These are phyloP conservation scores for Scytalopus superciliaris DNA, from an alignment of 2,113 vertebrate genomes.

Conservation along the genomic window DNA sequence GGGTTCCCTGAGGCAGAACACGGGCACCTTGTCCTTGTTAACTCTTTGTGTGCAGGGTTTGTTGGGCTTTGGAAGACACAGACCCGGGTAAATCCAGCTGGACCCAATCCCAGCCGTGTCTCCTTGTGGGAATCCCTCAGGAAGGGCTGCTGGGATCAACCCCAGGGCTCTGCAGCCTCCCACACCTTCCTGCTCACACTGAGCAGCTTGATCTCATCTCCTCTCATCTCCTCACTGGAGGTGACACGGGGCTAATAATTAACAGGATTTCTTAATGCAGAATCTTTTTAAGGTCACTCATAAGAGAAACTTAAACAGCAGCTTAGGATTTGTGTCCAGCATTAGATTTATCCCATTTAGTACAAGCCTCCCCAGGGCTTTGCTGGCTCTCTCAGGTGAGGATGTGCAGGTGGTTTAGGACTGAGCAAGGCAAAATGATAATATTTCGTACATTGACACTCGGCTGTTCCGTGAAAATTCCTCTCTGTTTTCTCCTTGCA, in stretches of 20 bases:
- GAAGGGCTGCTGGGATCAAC: not conserved
- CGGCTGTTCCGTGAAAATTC: accelerated
- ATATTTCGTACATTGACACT: not conserved
- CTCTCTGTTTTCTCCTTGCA: not conserved
- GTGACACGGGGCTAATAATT: not conserved
- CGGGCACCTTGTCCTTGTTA: too few relatives aligned
- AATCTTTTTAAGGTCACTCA: not conserved
- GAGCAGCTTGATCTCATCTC: not conserved
- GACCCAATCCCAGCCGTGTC: not conserved
- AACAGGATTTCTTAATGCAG: not conserved
- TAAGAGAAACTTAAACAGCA: not conserved
- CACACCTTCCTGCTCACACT: not conserved
- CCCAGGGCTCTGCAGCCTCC: not conserved
- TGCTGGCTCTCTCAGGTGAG: not conserved
- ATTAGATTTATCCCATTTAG: accelerated
- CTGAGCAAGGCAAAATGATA: not conserved
- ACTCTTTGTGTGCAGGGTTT: not conserved
- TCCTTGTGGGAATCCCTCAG: not conserved
- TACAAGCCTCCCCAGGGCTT: not conserved
- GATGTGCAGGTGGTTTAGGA: not conserved
- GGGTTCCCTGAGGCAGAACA: too few relatives aligned
- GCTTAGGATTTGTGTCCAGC: not conserved
- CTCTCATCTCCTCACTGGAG: not conserved
- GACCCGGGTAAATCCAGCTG: not conserved
- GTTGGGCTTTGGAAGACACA: not conserved